Evolutionary conservation across 2,113 vertebrate species (phyloP).

Genomic region (Scolopax mira): DNA sequence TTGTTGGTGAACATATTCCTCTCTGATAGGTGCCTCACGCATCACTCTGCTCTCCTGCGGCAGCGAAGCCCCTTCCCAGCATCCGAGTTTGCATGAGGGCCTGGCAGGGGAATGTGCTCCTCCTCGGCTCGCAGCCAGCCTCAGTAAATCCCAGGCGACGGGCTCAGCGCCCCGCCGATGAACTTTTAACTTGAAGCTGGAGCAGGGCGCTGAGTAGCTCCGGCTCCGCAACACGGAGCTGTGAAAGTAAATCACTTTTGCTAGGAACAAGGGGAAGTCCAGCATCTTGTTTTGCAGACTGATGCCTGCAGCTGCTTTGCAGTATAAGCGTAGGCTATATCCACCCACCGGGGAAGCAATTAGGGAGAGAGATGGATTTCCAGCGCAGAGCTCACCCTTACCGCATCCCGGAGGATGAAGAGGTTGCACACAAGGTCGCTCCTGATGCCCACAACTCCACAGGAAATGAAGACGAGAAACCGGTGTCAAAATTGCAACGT

Average conservation of each 20-base stretch:
- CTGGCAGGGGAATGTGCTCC: conserved; percentile 50
- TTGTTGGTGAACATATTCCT: neutral
- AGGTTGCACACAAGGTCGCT: conserved; percentile 43
- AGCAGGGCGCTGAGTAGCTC: conserved; percentile 38
- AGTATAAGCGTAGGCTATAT: neutral
- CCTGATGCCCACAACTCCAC: conserved; percentile 60
- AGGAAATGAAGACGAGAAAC: conserved; percentile 80
- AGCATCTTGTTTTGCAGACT: conserved; percentile 14
- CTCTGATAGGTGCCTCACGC: neutral
- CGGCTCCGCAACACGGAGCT: conserved; percentile 57
- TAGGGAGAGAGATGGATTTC: conserved; percentile 72
- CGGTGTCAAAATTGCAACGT: conserved; percentile 87
- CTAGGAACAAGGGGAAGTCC: conserved; percentile 53
- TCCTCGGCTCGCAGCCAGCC: conserved; percentile 11
- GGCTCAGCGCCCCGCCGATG: neutral
- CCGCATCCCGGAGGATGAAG: conserved; percentile 84
- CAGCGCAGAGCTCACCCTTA: conserved; percentile 66
- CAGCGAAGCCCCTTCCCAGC: neutral
- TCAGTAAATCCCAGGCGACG: conserved; percentile 20
- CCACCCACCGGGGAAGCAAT: neutral
- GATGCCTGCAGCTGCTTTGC: neutral
- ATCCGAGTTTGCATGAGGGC: neutral
- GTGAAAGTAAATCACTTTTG: conserved; percentile 48
- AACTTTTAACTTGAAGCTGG: conserved; percentile 80
- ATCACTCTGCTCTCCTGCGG: neutral